Percentiles rank a stretch among this genome's conserved stretches.
phyloP scores from a whole-genome alignment of 1,140 invertebrate genomes.

The Camponotus vicinus region DNA sequence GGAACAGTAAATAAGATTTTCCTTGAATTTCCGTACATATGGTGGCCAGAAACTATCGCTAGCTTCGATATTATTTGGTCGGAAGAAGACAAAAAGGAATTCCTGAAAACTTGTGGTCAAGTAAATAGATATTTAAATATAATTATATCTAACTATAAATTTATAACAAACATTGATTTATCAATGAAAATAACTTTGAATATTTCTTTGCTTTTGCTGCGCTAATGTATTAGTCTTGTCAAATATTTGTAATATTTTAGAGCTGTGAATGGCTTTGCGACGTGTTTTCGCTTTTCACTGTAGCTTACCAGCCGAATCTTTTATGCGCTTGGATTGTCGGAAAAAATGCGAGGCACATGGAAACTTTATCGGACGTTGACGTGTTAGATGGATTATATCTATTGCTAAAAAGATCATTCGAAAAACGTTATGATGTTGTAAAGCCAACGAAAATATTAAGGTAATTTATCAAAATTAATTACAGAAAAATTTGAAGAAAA shows the following conservation, averaged over 20 bases:
- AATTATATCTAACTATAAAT: background rate
- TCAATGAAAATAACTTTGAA: background rate
- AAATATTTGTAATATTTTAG: conserved; percentile 67
- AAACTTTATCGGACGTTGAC: conserved; percentile 85
- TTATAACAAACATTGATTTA: background rate
- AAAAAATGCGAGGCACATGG: conserved; percentile 87
- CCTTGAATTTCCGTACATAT: conserved; percentile 88
- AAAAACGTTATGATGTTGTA: conserved; percentile 86
- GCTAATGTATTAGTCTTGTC: conserved; percentile 3
- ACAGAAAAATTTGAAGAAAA: background rate
- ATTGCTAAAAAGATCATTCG: conserved; percentile 85
- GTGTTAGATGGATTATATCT: conserved; percentile 84
- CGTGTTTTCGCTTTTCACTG: conserved; percentile 89
- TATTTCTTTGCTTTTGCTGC: background rate
- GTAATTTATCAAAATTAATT: conserved; percentile 66
- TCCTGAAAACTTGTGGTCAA: conserved; percentile 64
- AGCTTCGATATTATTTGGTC: conserved; percentile 87
- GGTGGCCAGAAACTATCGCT: conserved; percentile 87
- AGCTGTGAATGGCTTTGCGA: conserved; percentile 88
- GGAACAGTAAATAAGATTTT: conserved; percentile 91
- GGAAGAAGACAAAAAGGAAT: conserved; percentile 83
- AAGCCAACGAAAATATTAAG: conserved; percentile 82
- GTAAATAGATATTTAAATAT: conserved; percentile 44
- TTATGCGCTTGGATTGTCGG: conserved; percentile 89
- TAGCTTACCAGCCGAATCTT: conserved; percentile 89